Evolutionary conservation across 1,140 invertebrate genomes (phyloP), one percentile per base, ranked within the genome.

Genomic region (Acromyrmex heyeri): DNA sequence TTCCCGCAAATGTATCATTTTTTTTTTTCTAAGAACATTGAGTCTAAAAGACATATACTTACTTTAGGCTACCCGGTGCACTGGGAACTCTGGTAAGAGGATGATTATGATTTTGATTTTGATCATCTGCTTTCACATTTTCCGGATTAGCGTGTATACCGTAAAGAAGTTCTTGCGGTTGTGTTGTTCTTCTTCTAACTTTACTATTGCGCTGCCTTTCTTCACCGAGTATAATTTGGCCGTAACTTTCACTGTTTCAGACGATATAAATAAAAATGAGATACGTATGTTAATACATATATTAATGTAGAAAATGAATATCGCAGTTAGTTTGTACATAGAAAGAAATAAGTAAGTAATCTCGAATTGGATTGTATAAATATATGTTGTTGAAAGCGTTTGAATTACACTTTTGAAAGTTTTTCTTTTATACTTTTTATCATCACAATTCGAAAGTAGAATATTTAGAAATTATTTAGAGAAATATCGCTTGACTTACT

Each of bases 41-140:
- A 50, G 14, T 50, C 48, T 50, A 73, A 64, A 81, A 18, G n/a
- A 4, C 3, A 10, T 86, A 78, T 85, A 93, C 94, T 94, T 94
- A 96, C 96, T 96, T 96, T 79, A 96, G 93, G 90, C 95, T 96
- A 78, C 97, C 97, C 30, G 97, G 97, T 48, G 97, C 97, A 93
- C 97, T 97, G 24, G 97, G 97, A 30, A 97, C 96, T 85, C 97
- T 95, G 21, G 96, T 96, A n/a, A 97, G 93, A n/a, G 96, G 96
- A 91, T 95, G 93, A 89, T 95, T 95, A 73, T 95, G 92, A 88
- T 94, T 95, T 77, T 95, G 94, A 91, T 92, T 93, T 75, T 95
- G 93, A 85, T 95, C 94, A 6, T 95, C 94, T 18, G 82, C 85
- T 82, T 93, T 95, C 30, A 91, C 86, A 88, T 88, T 94, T 50